Conservation (phyloP, 2,113 vertebrate species). For the Peromyscus maniculatus region DNA sequence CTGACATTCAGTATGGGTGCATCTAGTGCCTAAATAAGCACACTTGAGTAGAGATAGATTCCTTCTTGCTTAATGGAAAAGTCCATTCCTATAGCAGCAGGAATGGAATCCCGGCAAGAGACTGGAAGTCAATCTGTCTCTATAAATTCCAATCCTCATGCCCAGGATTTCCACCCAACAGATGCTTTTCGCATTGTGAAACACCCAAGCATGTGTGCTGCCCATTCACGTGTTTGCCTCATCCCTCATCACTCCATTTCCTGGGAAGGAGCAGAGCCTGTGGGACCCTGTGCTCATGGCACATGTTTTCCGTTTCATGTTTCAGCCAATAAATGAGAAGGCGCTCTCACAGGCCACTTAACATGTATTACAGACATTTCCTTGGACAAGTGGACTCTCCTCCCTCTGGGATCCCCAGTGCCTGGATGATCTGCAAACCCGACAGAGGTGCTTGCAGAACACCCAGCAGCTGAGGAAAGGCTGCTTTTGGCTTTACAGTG, state of each 20-base stretch:
- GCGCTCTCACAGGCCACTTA: constrained; percentile 73
- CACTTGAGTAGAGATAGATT: neutral
- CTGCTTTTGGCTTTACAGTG: neutral
- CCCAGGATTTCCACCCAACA: constrained; percentile 78
- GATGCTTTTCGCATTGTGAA: constrained; percentile 83
- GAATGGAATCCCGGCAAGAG: constrained; percentile 61
- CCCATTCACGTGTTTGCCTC: constrained; percentile 71
- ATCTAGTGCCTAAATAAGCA: neutral
- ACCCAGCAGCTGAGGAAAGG: neutral
- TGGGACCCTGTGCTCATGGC: constrained; percentile 55
- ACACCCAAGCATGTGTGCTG: constrained; percentile 70
- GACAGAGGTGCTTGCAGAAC: constrained; percentile 45
- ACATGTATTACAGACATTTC: constrained; percentile 78
- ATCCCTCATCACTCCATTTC: constrained; percentile 81
- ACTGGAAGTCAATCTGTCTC: constrained; percentile 64
- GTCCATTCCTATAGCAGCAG: constrained; percentile 57
- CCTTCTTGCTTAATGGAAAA: constrained; percentile 61
- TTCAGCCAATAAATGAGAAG: constrained; percentile 80
- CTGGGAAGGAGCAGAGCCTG: constrained; percentile 74
- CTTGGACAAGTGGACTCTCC: constrained; percentile 69
- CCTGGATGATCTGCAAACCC: constrained; percentile 68
- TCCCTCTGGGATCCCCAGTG: constrained; percentile 63
- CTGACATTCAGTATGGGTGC: neutral
- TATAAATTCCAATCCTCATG: constrained; percentile 77
- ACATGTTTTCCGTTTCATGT: constrained; percentile 84